Evolutionary conservation across 2,888 invertebrate species (phyloP).

Genomic region (Galerucella nymphaeae): DNA sequence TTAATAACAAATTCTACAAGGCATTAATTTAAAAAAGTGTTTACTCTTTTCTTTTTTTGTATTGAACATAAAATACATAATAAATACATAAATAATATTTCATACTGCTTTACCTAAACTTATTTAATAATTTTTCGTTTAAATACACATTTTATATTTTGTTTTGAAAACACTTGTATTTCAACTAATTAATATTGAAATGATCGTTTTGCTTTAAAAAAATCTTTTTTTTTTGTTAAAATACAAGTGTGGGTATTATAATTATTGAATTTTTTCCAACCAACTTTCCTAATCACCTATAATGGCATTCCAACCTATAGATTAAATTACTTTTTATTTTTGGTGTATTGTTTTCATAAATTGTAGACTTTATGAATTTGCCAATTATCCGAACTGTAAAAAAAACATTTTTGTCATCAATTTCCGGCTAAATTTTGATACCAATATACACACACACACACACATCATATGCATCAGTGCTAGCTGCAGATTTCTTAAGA

Average conservation of each 20-base stretch:
- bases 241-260: constrained; percentile 23
- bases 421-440: neutral
- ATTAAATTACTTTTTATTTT: constrained; percentile 45
- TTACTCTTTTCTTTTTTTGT: constrained; percentile 30
- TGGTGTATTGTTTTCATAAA: constrained; percentile 50
- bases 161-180: constrained; percentile 28
- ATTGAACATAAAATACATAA: constrained; percentile 15
- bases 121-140: constrained; percentile 21
- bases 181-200: neutral
- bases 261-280: constrained; percentile 39
- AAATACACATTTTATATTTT: constrained; percentile 33
- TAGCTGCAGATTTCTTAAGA: too few relatives aligned
- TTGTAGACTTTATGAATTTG: constrained; percentile 49
- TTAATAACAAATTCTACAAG: too few relatives aligned
- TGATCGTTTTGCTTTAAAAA: constrained; percentile 7
- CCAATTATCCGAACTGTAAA: constrained; percentile 52
- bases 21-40: neutral
- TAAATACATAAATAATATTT: constrained; percentile 13
- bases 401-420: constrained; percentile 32
- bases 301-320: constrained; percentile 37
- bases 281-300: constrained; percentile 41
- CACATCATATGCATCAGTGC: too few relatives aligned
- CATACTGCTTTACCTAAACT: constrained; percentile 18
- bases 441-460: neutral
- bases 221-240: constrained; percentile 25